These are phyloP conservation scores for Myotis davidii DNA, from an alignment of 2,113 vertebrate species.

Conservation along the genomic window DNA sequence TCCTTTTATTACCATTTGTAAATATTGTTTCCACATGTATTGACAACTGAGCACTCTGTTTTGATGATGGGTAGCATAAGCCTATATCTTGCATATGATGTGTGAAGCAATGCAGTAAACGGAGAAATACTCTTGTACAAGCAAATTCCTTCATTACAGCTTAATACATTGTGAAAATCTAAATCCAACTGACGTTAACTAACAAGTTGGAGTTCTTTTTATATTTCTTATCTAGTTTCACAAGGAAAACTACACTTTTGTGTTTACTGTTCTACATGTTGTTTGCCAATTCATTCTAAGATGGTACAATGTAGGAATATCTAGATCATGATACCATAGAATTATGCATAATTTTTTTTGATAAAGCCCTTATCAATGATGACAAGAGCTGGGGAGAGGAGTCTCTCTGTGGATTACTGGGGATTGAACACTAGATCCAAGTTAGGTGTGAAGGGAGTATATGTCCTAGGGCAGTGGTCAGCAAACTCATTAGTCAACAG, in stretches of 20 bases:
- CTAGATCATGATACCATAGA: neutral
- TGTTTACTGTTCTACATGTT: neutral
- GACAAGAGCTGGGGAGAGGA: neutral
- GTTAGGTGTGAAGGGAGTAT: neutral
- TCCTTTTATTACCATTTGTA: neutral
- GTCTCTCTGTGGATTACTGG: neutral
- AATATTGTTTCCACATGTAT: neutral
- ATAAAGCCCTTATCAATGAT: neutral
- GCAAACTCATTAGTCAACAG: too few relatives aligned
- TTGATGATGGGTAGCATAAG: neutral
- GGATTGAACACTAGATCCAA: neutral
- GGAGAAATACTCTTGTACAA: neutral
- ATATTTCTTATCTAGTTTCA: neutral
- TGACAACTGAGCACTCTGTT: neutral
- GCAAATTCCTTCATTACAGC: neutral
- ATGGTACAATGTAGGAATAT: neutral
- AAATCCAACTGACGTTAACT: neutral
- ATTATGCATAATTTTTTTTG: neutral
- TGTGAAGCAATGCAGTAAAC: neutral
- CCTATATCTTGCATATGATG: neutral
- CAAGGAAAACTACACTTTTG: neutral
- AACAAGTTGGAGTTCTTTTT: neutral
- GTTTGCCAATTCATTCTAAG: neutral
- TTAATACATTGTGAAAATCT: neutral
- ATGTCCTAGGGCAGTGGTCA: neutral